Conservation (phyloP, 53 echinoderm and acorn worm genomes). For the Glandiceps talaboti region DNA sequence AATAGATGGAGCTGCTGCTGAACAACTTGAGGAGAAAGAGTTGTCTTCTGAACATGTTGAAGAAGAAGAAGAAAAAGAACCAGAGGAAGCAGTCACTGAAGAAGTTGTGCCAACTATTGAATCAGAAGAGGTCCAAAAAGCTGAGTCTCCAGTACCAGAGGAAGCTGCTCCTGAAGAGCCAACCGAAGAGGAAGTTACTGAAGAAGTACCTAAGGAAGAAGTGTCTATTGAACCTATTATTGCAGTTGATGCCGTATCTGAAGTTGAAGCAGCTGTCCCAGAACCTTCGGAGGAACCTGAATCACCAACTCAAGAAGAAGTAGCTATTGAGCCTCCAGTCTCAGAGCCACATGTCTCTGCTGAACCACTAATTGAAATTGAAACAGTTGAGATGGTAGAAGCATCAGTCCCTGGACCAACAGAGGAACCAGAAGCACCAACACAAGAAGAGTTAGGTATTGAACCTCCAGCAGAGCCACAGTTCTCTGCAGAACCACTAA, state of each 20-base stretch:
- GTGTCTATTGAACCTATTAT: not conserved
- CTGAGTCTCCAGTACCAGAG: too few relatives aligned
- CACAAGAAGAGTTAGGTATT: constrained; percentile 1
- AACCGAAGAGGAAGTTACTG: too few relatives aligned
- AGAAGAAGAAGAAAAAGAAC: not conserved
- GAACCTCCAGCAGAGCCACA: not conserved
- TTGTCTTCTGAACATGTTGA: not conserved
- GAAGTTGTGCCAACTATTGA: too few relatives aligned
- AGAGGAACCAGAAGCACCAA: not conserved
- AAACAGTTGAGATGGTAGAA: constrained; percentile 5
- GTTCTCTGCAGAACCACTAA: not conserved
- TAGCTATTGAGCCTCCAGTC: constrained; percentile 4
- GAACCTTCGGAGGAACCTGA: constrained; percentile 1
- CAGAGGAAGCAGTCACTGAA: constrained; percentile 10
- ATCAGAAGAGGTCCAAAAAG: too few relatives aligned
- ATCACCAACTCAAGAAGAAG: constrained; percentile 16
- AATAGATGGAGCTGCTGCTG: not conserved
- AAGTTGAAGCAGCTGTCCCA: not conserved
- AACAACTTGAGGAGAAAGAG: not conserved
- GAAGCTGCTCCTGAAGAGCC: not conserved
- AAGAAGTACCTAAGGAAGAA: not conserved
- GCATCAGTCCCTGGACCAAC: constrained; percentile 4
- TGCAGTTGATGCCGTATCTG: not conserved
- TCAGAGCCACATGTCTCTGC: not conserved
- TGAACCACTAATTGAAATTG: not conserved